Base-by-base conservation (phyloP, 2,797 vertebrate species). In the Stomatorhinus walkeri region DNA sequence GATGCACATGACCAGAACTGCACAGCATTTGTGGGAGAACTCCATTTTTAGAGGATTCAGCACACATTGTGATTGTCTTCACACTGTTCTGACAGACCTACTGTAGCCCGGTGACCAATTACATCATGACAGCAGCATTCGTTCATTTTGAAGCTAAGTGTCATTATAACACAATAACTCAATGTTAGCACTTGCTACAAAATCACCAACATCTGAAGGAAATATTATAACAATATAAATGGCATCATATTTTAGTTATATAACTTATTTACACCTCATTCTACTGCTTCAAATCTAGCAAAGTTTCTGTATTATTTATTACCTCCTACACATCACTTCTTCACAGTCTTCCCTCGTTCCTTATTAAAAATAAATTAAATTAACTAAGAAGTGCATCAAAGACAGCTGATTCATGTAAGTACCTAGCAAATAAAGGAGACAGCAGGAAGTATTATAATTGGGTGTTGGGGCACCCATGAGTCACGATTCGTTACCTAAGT, bases 271-370 rank as follows among this genome's bases (percentile, higher is more conserved):
- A 40, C 72, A 79, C 40, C 14, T 43, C 43, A 79, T 79, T 43
- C 19, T n/a, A 19, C 32, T 79, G 40, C 72, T 79, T 79, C 36
- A 79, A 40, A 36, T 36, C 68, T 76, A 76, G 68, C 28, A 76
- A 79, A 9, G 36, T 79, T 79, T 79, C 72, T 43, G 72, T 72
- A 79, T 79, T 79, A 79, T 79, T n/a, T 79, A 36, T 64, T 64
- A 64, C 64, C 64, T 36, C 64, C 64, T 72, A 72, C 64, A 72
- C 28, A 72, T 72, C 64, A 72, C 64, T 32, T 72, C 12, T 72
- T 72, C 64, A 68, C 24, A 72, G 64, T 72, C 64, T 16, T 72
- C 28, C 28, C 64, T 72, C 64, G 4, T 72, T 36, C 28, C 28
- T 72, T 72, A 72, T 72, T 72, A 72, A 72, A 72, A 72, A 32